phyloP scores from a whole-genome alignment of 2,888 invertebrate species.

The Biston stratarius region DNA sequence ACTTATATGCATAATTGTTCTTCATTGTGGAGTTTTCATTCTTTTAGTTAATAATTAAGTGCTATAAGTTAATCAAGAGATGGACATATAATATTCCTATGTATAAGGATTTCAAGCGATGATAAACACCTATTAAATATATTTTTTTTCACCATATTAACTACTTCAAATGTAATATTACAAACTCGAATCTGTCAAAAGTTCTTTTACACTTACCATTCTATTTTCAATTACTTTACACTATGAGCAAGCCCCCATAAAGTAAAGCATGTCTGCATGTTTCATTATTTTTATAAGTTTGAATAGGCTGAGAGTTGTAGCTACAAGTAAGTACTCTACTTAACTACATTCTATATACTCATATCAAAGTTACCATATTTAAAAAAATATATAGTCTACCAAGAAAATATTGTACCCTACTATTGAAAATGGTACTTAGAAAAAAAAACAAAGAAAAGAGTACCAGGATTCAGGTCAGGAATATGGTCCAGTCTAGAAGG shows the following conservation, averaged over 20 bases:
- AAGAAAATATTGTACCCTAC: background rate
- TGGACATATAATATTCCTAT: background rate
- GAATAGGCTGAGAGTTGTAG: no score
- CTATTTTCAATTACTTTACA: no score
- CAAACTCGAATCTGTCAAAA: no score
- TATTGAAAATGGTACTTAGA: background rate
- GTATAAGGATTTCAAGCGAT: background rate
- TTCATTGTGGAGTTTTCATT: background rate
- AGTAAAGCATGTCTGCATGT: no score
- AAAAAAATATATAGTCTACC: background rate
- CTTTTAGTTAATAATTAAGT: background rate
- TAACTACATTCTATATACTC: background rate
- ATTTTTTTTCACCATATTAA: no score
- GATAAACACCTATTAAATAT: no score
- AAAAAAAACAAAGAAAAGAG: constrained; percentile 44
- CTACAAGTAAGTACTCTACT: no score
- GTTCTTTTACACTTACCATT: no score
- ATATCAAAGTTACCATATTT: background rate
- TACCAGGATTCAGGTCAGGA: constrained; percentile 46
- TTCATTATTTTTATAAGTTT: no score
- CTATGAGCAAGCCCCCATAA: no score
- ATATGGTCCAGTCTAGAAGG: constrained; percentile 48
- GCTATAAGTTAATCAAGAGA: no score
- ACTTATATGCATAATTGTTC: background rate
- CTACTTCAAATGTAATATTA: no score